A percentile compares a stretch with the other conserved stretches of the same genome.
These are phyloP conservation scores for Platyrinchus mystaceus DNA, from an alignment of 2,797 vertebrate genomes.

Conservation along the genomic window DNA sequence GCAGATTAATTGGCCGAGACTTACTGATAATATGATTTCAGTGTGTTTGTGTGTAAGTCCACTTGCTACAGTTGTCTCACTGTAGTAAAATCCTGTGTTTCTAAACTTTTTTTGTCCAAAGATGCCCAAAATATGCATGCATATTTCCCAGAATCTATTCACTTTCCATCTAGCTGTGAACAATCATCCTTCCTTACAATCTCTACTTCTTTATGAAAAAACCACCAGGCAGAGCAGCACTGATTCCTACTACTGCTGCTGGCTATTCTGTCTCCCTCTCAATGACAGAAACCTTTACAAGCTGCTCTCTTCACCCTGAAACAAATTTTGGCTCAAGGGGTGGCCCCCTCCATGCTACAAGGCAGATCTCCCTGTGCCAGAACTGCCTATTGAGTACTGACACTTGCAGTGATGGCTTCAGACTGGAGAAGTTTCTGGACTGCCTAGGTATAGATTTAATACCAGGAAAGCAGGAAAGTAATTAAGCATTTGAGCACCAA, in stretches of 20 bases:
- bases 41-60: background rate
- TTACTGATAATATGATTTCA: background rate
- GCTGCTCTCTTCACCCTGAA: background rate
- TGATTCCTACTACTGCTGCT: background rate
- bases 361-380: background rate
- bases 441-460: background rate
- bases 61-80: background rate
- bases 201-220: background rate
- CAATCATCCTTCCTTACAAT: background rate
- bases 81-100: background rate
- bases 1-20: background rate
- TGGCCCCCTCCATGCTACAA: background rate
- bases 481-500: slow-evolving; percentile 27
- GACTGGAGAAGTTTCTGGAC: background rate
- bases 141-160: background rate
- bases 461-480: background rate
- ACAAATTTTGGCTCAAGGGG: background rate
- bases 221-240: background rate
- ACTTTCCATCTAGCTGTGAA: background rate
- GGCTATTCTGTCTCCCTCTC: background rate
- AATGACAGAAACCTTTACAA: background rate
- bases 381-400: background rate
- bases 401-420: background rate
- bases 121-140: background rate
- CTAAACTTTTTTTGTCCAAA: background rate